Evolutionary conservation across 2,888 invertebrate species (phyloP), one percentile per base, ranked within the genome.

Genomic region (Trisateles emortualis): DNA sequence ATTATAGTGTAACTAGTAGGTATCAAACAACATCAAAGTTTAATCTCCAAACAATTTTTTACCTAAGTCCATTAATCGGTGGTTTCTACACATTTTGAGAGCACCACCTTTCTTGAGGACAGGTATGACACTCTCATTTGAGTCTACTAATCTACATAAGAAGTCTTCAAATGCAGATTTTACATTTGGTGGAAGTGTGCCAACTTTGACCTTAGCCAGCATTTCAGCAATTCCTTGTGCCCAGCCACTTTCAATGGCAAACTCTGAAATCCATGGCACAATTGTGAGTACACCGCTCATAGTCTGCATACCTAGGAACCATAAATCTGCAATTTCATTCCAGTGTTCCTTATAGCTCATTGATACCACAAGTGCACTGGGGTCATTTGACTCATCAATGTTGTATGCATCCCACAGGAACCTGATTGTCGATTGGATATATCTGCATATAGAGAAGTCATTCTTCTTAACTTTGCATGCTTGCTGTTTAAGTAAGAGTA

Each of bases 301-400:
- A 0, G 98, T 98, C 84, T 98, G 98, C 97, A 98, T 97, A 16
- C 98, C 98, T 58, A 98, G 92, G 86, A 98, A 98, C 98, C 98
- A 98, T 10, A 98, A 89, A 78, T 98, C 98, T 81, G 96, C 96
- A 54, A 98, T 94, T 83, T 98, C 98, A 92, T 95, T 95, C 98
- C 98, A 98, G 75, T 95, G 94, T 80, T 96, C 96, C 78, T 97
- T 97, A 84, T 98, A 98, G 1, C 95, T 93, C 92, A 97, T 96
- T 0, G 97, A 95, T 0, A 98, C 97, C 1, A 97, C 97, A 54
- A 98, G 88, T 45, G 96, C 96, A 8, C 94, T 95, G 0, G 96
- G 96, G 80, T 97, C 97, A 81, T 96, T 96, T 10, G 97, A 96
- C 80, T 98, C 98, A 79, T 98, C 98, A 53, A 98, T 95, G 76